Percentiles rank a stretch among this genome's conserved stretches.
Evolutionary conservation across 2,113 vertebrate genomes (phyloP).

Genomic region (Sakesphorus luctuosus): DNA sequence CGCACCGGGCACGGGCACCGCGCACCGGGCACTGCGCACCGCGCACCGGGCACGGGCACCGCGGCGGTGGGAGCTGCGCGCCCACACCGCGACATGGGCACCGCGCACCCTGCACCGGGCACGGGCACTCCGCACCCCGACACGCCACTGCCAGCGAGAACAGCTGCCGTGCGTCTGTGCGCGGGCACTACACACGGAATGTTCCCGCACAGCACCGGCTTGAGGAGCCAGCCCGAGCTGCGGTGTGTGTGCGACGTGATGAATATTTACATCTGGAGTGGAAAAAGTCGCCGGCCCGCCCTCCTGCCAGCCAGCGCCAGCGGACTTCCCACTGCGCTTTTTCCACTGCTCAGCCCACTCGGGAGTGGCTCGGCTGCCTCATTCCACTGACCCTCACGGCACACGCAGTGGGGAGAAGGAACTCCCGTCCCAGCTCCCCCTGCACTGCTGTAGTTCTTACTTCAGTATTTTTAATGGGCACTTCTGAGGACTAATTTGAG

Average conservation of each 20-base stretch:
- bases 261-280: neutral
- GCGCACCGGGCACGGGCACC: too few relatives aligned
- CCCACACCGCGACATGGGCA: too few relatives aligned
- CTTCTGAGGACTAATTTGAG: neutral
- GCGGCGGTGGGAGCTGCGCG: too few relatives aligned
- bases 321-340: neutral
- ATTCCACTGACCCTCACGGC: neutral
- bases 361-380: neutral
- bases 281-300: neutral
- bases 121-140: rapidly evolving
- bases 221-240: rapidly evolving
- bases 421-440: neutral
- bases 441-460: rapidly evolving
- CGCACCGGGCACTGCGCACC: too few relatives aligned
- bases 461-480: neutral
- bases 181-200: rapidly evolving
- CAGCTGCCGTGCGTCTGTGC: rapidly evolving
- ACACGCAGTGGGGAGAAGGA: neutral
- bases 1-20: too few relatives aligned
- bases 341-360: neutral
- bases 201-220: rapidly evolving
- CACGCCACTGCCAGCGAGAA: rapidly evolving
- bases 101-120: neutral
- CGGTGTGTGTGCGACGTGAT: rapidly evolving
- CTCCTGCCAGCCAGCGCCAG: neutral